These are phyloP conservation scores for Eristalis arbustorum DNA, from an alignment of 2,888 invertebrate species.

Conservation along the genomic window DNA sequence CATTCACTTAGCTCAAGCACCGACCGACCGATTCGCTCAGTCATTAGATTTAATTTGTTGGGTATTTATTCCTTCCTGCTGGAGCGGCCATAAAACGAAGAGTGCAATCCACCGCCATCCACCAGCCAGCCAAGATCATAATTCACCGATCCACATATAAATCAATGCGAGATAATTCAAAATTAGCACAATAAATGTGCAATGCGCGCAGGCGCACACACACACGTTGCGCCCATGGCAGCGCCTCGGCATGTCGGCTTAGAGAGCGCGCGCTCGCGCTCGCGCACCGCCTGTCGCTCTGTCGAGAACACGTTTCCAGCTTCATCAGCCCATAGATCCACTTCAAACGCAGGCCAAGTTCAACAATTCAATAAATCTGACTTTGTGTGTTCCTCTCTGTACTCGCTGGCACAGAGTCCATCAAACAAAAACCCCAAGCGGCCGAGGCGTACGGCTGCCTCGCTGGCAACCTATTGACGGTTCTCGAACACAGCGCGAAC, in stretches of 20 bases:
- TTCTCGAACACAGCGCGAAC: constrained; percentile 18
- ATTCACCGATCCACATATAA: constrained; percentile 67
- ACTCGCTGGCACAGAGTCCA: constrained; percentile 40
- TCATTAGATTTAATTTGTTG: constrained; percentile 52
- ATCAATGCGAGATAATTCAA: constrained; percentile 68
- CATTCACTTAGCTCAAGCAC: constrained; percentile 36
- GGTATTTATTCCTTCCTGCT: constrained; percentile 49
- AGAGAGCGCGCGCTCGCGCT: too few species aligned
- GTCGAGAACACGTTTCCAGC: constrained; percentile 62
- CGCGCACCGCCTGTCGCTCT: background rate
- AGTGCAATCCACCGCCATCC: constrained; percentile 35
- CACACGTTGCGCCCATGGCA: constrained; percentile 23
- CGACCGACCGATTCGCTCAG: constrained; percentile 7
- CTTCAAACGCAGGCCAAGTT: constrained; percentile 66
- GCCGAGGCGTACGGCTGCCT: constrained; percentile 8
- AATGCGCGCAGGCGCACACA: constrained; percentile 57
- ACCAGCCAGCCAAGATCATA: constrained; percentile 51
- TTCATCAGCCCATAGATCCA: constrained; percentile 65
- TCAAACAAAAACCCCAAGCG: constrained; percentile 48
- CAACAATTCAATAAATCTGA: constrained; percentile 70
- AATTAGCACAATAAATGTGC: constrained; percentile 71
- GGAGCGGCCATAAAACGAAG: constrained; percentile 37
- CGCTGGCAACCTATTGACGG: constrained; percentile 45
- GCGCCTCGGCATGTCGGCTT: background rate
- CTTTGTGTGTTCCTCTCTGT: constrained; percentile 46